These are phyloP conservation scores for Ispidina lecontei DNA, from an alignment of 2,797 vertebrate species.

Conservation along the genomic window DNA sequence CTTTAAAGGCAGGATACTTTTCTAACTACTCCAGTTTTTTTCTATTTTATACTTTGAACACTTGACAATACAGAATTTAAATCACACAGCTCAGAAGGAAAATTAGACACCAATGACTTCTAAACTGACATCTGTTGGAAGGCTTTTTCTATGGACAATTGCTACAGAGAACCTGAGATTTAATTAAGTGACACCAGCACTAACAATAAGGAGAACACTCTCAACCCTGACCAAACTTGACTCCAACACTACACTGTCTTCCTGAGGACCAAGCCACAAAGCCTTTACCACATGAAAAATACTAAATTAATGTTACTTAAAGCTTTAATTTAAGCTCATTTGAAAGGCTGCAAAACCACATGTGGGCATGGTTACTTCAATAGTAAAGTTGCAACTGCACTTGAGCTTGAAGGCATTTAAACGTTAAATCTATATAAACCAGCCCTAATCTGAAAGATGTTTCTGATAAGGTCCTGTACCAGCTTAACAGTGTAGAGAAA, in stretches of 20 bases:
- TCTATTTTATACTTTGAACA: not conserved
- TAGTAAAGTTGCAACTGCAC: not conserved
- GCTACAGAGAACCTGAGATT: not conserved
- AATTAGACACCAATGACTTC: not conserved
- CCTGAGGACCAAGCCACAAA: not conserved
- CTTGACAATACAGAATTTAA: not conserved
- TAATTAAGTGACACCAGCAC: not conserved
- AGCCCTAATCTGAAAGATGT: not conserved
- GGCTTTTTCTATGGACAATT: not conserved
- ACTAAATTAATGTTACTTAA: not conserved
- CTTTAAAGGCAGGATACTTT: not conserved
- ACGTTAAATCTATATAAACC: conserved; percentile 2
- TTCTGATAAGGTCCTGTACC: not conserved
- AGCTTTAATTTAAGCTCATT: conserved; percentile 29
- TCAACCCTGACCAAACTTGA: not conserved
- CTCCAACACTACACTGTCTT: not conserved
- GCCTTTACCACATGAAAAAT: not conserved
- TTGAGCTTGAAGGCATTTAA: not conserved
- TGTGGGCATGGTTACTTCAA: not conserved
- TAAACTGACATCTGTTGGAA: not conserved
- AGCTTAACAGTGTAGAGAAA: not conserved
- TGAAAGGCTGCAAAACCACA: not conserved
- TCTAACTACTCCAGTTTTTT: not conserved
- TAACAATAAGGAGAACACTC: not conserved
- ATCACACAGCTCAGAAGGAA: not conserved